Evolutionary conservation across 2,113 vertebrate genomes (phyloP).

Genomic region (Nycticebus coucang): DNA sequence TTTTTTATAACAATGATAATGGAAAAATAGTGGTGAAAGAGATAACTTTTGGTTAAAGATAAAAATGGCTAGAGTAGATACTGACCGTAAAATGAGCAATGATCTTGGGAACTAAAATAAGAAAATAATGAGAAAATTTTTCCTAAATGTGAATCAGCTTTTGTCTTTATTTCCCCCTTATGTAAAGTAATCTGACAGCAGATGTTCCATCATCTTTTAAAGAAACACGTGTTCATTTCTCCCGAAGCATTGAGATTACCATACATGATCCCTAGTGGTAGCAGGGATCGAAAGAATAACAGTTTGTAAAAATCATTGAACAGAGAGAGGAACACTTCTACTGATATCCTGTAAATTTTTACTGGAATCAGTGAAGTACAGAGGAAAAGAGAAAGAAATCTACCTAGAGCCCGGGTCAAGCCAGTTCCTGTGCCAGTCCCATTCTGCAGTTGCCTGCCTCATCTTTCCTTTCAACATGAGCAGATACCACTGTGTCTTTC

Average conservation of each 20-base stretch:
- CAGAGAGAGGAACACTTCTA: not conserved
- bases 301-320: not conserved
- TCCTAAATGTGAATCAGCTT: conserved; percentile 17
- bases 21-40: not conserved
- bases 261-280: not conserved
- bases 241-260: not conserved
- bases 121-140: not conserved
- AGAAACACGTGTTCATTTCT: not conserved
- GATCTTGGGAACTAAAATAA: conserved; percentile 14
- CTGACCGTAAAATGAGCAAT: not conserved
- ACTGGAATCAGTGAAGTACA: not conserved
- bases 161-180: conserved; percentile 1
- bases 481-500: not conserved
- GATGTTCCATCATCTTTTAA: not conserved
- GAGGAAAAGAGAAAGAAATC: not conserved
- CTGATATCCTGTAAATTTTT: not conserved
- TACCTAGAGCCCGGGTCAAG: not conserved
- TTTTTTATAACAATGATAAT: conserved; percentile 8
- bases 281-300: not conserved
- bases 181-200: not conserved
- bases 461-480: not conserved
- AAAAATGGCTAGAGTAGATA: not conserved
- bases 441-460: not conserved
- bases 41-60: not conserved
- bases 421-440: not conserved